Evolutionary conservation across 64 coral and sea anemone species (phyloP).

Genomic region (Stichodactyla mertensii): DNA sequence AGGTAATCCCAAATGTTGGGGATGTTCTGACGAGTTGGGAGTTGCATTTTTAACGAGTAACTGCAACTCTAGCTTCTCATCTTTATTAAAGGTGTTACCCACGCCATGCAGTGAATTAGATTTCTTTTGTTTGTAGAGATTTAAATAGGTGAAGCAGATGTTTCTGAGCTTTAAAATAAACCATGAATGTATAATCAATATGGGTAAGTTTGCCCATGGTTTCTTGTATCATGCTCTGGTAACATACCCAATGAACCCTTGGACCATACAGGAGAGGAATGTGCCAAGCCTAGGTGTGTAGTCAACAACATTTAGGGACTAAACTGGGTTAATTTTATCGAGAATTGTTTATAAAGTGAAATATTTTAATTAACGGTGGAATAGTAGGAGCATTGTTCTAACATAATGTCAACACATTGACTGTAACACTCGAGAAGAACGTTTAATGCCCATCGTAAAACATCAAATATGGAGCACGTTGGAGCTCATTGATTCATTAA

Average conservation of each 20-base stretch:
- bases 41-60: slow-evolving; percentile 15
- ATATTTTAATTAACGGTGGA: slow-evolving; percentile 98
- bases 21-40: slow-evolving; percentile 20
- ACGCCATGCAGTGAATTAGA: slow-evolving; percentile 97
- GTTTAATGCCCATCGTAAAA: slow-evolving; percentile 77
- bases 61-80: slow-evolving; percentile 28
- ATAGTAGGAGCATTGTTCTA: slow-evolving; percentile 84
- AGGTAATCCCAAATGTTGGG: slow-evolving; percentile 22
- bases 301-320: slow-evolving; percentile 17
- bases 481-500: slow-evolving; percentile 56
- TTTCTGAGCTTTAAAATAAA: slow-evolving; percentile 99
- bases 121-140: slow-evolving; percentile 99
- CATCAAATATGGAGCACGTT: slow-evolving; percentile 64
- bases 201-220: slow-evolving; percentile 41
- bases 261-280: slow-evolving; percentile 17
- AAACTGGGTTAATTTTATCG: slow-evolving; percentile 26
- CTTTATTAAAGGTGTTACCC: slow-evolving; percentile 95
- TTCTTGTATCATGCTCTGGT: slow-evolving; percentile 24
- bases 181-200: slow-evolving; percentile 99
- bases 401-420: slow-evolving; percentile 99
- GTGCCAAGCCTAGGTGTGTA: slow-evolving; percentile 11
- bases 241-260: slow-evolving; percentile 26
- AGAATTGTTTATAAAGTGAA: slow-evolving; percentile 86
- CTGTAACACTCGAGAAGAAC: slow-evolving; percentile 66
- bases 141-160: slow-evolving; percentile 99